Evolutionary conservation across 2,797 vertebrate genomes (phyloP).

Genomic region (Parotocinclus haroldoi): DNA sequence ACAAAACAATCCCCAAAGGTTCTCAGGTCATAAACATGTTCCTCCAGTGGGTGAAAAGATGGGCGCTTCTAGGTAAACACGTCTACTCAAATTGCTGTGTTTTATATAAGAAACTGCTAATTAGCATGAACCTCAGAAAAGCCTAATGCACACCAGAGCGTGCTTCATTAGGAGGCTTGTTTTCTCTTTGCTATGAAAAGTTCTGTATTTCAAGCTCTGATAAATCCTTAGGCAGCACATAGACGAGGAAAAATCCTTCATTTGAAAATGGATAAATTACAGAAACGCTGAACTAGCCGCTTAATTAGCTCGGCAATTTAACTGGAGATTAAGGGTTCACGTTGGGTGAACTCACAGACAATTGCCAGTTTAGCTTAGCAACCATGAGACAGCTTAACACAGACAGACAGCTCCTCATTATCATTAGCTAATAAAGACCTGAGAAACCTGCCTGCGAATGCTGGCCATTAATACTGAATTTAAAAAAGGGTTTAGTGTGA

Average conservation of each 20-base stretch:
- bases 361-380: constrained; percentile 9
- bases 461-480: constrained; percentile 1
- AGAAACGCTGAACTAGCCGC: constrained; percentile 13
- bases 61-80: too few relatives aligned
- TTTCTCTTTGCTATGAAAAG: too few relatives aligned
- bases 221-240: neutral
- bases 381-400: neutral
- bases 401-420: neutral
- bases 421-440: neutral
- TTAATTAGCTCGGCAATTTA: constrained; percentile 11
- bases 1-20: too few relatives aligned
- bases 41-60: too few relatives aligned
- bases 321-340: constrained; percentile 21
- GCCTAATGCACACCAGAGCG: too few relatives aligned
- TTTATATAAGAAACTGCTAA: too few relatives aligned
- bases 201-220: neutral
- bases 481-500: neutral
- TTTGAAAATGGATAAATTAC: constrained; percentile 24
- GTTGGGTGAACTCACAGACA: constrained; percentile 14
- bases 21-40: too few relatives aligned
- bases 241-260: neutral
- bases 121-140: too few relatives aligned
- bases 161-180: too few relatives aligned
- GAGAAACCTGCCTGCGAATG: constrained; percentile 6
- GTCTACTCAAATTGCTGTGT: too few relatives aligned